These are phyloP conservation scores for Tethea ocularis DNA, from an alignment of 2,888 invertebrate species.

Conservation along the genomic window DNA sequence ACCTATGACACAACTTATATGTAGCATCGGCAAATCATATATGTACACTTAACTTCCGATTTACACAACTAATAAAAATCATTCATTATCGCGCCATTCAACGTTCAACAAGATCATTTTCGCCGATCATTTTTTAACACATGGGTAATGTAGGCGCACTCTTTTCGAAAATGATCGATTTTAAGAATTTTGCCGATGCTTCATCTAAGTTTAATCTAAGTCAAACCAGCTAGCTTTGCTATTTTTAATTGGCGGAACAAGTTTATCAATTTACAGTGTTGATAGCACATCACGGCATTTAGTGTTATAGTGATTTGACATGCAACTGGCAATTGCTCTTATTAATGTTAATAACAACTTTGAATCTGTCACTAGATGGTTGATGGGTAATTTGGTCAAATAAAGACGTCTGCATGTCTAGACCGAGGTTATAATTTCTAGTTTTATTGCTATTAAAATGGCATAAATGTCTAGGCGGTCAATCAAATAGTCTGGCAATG, in stretches of 20 bases:
- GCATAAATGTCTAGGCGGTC: background rate
- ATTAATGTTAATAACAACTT: slow-evolving; percentile 17
- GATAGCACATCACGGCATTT: background rate
- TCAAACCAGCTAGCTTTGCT: background rate
- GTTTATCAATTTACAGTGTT: background rate
- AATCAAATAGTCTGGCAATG: no score
- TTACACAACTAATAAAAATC: no score
- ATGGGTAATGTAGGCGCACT: no score
- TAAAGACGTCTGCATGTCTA: background rate
- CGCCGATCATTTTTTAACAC: no score
- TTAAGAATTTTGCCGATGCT: no score
- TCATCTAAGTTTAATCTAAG: no score
- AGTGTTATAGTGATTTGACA: slow-evolving; percentile 31
- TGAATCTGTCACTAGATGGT: slow-evolving; percentile 19
- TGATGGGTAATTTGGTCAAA: background rate
- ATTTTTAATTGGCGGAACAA: background rate
- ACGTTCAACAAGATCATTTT: no score
- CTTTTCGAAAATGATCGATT: no score
- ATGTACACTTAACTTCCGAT: no score
- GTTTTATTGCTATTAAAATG: background rate
- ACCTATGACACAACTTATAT: no score
- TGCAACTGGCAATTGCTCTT: slow-evolving; percentile 20
- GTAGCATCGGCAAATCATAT: no score
- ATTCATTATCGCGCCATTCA: no score
- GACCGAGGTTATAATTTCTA: background rate